Base-by-base conservation (phyloP, 92 coral and sea anemone species). In the Bergia sp. region DNA sequence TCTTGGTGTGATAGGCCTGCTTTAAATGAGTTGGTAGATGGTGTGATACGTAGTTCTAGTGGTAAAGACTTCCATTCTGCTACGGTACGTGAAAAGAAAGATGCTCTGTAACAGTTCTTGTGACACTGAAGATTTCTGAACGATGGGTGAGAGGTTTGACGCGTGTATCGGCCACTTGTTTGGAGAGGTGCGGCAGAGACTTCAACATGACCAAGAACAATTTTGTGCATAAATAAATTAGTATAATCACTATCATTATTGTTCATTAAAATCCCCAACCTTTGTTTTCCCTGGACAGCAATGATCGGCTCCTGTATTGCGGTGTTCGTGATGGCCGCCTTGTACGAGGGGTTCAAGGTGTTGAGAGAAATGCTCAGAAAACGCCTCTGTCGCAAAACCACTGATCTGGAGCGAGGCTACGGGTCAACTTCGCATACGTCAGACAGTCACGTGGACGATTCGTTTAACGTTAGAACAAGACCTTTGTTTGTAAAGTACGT, bases 321-420 rank as follows among this genome's bases (percentile, higher is more conserved):
- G 39, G 91, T 91, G 9, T 91, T 91, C 69, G 73, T 82, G 16
- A 82, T 91, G 91, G 93, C 91, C 8, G 79, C 89, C 2, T 41
- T 91, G 57, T 91, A 91, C 55, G 93, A 91, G 66, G 93, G 93
- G 41, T 91, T 91, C 86, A 91, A 87, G 75, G 93, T 91, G 9
- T 82, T 87, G 49, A 81, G 93, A 4, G 93, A 91, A 57, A 76
- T 69, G 10, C 23, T 91, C 67, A 84, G 64, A 23, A 84, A 84
- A 47, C 78, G 78, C 37, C 7, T 5, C 42, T 44, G 36, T 38
- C 11, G 44, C 66, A 71, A 21, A 84, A 16, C 23, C 65, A 71
- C 45, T 43, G 78, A 84, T 73, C 66, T 73, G 23, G 87, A 84
- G 49, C 45, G 78, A 71, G 87, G 87, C 42, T 83, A 83, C 78